Base-by-base conservation (phyloP, 53 echinoderm and acorn worm species). In the Astropecten irregularis region DNA sequence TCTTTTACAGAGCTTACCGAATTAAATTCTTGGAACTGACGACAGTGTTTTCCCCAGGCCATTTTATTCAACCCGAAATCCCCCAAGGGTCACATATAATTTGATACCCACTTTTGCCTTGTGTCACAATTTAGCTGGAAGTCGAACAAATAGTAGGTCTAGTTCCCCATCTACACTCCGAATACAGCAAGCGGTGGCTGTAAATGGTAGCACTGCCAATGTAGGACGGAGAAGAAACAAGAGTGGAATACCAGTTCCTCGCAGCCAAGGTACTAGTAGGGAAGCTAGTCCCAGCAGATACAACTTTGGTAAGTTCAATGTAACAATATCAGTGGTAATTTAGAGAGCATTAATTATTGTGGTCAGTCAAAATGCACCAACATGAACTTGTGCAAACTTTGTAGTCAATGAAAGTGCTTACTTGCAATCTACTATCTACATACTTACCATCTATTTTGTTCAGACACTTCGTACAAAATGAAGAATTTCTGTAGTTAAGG, bases 221-320 rank as follows among this genome's bases (percentile, higher is more conserved):
- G 72, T 40, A 57, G 89, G 83, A 20, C 73, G 93, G 47, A 73
- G 89, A 30, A 71, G 93, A 44, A 73, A 94, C 48, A 89, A 90
- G 89, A 96, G 97, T 40, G 93, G 97, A 22, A 96, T 96, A 28
- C 95, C 95, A 23, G 87, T 95, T n/a, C 95, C 95, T 38, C 88
- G 94, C 18, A 96, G 97, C 67, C 97, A 96, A 55, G 97, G 97
- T 1, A 87, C 93, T 20, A 96, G 97, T 57, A 58, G 97, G 64
- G 97, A 96, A 84, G 88, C 91, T 44, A 90, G 88, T 61, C 97
- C 94, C 2, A 94, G 72, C 82, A 89, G 97, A 93, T 92, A 77
- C 59, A 92, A 92, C 59, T 86, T 64, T 65, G 86, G 86, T 76
- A 32, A 86, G 86, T 65, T 21, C 18, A 74, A 33, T n/a, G n/a